Evolutionary conservation across 2,797 vertebrate genomes (phyloP), one percentile per base, ranked within the genome.

Genomic region (Pogoniulus pusillus): DNA sequence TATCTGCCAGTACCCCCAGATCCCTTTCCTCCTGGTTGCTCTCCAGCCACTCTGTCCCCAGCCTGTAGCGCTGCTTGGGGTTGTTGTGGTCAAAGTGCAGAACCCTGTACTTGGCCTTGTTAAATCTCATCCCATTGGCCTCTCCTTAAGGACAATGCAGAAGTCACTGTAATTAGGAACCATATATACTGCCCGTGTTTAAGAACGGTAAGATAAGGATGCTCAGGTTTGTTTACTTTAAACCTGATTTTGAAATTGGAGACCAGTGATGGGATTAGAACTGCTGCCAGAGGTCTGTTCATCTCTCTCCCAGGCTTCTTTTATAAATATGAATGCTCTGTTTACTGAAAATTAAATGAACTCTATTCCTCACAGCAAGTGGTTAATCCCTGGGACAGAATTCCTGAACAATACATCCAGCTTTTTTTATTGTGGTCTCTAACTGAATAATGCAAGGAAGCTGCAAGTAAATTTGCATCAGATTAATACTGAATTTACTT

Each of bases 141-240:
- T n/a, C n/a, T n/a, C 74, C 16, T 55, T 87, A 88, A 85, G 71
- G 63, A 76, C 71, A 85, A 87, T 89, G 75, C 87, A 91, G 76
- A 62, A 77, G 82, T 80, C 85, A 69, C 54, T 26, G 37, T 57
- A 80, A 90, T 88, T 91, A 79, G 68, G 34, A 94, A 45, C 13
- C 60, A 49, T 59, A 59, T 37, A 34, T 37, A 41, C 22, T 23
- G 27, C 19, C 78, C 23, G 55, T 59, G 69, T 85, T 77, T 90
- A 81, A 85, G 62, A 91, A n/a, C 29, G 41, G 7, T 19, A 68
- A 58, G 83, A 81, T 69, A 51, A 76, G 26, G 35, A 35, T n/a
- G 32, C 53, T 85, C 26, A 65, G 39, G 24, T 84, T 91, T 45
- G n/a, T 80, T 85, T 93, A 45, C 29, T 77, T 89, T 26, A 87